Evolutionary conservation across 2,113 vertebrate species (phyloP), one percentile per base, ranked within the genome.

Genomic region (Hemiscyllium ocellatum): DNA sequence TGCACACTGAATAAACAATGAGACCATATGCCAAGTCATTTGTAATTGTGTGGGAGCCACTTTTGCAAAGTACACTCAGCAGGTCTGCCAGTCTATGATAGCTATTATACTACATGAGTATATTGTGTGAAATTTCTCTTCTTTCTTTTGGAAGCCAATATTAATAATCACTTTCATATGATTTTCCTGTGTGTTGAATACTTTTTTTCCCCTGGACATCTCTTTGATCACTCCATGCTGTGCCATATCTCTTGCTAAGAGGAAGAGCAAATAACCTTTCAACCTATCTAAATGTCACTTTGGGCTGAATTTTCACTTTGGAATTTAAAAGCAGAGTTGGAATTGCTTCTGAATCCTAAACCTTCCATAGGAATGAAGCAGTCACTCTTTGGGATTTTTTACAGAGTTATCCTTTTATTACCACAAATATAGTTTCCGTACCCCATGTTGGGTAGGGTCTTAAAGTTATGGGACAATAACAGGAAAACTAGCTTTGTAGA

Each of bases 1-100:
- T 76, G 94, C 69, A 61, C 94, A 72, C 94, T 95, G 94, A 95
- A 95, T 95, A 95, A 95, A 95, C 94, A 95, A 95, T 95, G 94
- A 95, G 94, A 72, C 94, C 94, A 95, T 95, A 95, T 95, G 94
- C 94, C 94, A 95, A 95, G 94, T 95, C 68, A 95, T 95, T 95
- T 72, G 69, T 72, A 24, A 95, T 72, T 95, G 94, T 95, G 94
- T 95, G 66, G 94, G 94, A 72, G 94, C 42, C 68, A 72, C 69
- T 95, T 95, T 70, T 95, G 94, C 66, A 95, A 72, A 95, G 94
- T 52, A 95, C 94, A 95, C 94, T 95, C 94, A 95, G 94, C 94
- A 50, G 94, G 94, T 95, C 94, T 95, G 47, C 42, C 94, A 95
- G 69, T 76, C 69, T 95, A 95, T 95, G 94, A 72, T 72, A 72